Evolutionary conservation across 1,140 invertebrate genomes (phyloP).

Genomic region (Mercenaria mercenaria): DNA sequence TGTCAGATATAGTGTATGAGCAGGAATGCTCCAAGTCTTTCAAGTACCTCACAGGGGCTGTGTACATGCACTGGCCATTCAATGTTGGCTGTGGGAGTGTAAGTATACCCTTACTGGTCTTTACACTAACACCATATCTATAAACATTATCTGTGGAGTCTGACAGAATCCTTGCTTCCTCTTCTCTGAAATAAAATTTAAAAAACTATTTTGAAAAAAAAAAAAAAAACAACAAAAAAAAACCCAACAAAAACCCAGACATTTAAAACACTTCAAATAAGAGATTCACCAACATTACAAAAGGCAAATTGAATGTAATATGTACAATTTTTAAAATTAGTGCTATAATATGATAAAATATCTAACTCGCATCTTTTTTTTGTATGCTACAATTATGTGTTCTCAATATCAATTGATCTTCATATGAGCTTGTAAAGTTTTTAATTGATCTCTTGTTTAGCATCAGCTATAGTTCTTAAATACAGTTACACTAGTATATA

Average conservation of each 20-base stretch:
- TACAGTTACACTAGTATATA: too few species aligned
- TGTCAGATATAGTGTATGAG: slow-evolving; percentile 44
- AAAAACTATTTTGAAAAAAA: too few species aligned
- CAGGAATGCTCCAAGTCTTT: slow-evolving; percentile 67
- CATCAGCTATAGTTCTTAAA: too few species aligned
- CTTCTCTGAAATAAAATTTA: slow-evolving; percentile 32
- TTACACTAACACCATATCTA: slow-evolving; percentile 67
- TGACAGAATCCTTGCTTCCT: not conserved
- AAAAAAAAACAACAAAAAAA: too few species aligned
- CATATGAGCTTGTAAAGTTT: too few species aligned
- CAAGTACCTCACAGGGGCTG: slow-evolving; percentile 74
- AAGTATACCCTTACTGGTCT: slow-evolving; percentile 68
- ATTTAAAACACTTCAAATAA: not conserved
- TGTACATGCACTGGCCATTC: slow-evolving; percentile 69
- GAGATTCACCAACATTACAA: not conserved
- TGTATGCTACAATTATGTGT: too few species aligned
- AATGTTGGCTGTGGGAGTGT: slow-evolving; percentile 69
- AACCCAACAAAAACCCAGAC: not conserved
- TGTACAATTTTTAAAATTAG: too few species aligned
- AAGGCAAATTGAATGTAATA: too few species aligned
- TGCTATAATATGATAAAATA: too few species aligned
- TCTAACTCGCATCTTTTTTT: too few species aligned
- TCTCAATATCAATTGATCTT: too few species aligned
- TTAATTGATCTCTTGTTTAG: too few species aligned
- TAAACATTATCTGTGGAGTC: slow-evolving; percentile 39